Evolutionary conservation across 2,888 invertebrate species (phyloP), one percentile per base, ranked within the genome.

Genomic region (Conus canariensis): DNA sequence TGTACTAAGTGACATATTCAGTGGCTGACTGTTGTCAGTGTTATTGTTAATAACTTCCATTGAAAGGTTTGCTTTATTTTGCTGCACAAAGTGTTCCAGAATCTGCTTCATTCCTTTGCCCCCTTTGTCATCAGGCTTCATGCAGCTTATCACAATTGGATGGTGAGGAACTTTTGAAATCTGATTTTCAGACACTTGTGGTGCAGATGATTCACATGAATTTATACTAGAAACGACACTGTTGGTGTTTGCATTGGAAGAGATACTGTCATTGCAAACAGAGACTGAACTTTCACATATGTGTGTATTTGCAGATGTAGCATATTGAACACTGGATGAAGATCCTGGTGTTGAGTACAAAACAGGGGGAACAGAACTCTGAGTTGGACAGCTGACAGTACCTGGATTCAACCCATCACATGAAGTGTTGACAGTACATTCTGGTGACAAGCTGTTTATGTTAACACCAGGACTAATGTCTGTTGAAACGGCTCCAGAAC

Each of bases 21-120:
- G 16, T 58, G 56, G 56, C 22, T 58, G 82, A 22, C 22, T 22
- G 19, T 22, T 83, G 58, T 83, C 60, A 59, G 86, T 22, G 19
- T 30, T 30, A 30, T 30, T 30, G 30, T 45, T 64, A n/a, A 7
- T 56, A 59, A 59, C 60, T n/a, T 16, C 64, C 64, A 64, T 10
- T 7, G 86, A 9, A 22, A 9, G 45, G 67, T 45, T 86, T 8
- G 10, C 10, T 58, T 74, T 87, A 59, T 88, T 88, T 67, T 88
- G 88, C 22, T 83, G 83, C 8, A 88, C 10, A 22, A 83, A 88
- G 19, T 88, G 88, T 14, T 88, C 67, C 25, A 88, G 64, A 16
- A 88, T 88, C 83, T 88, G 88, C 58, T 88, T 83, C 82, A 88
- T 83, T 7, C 88, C 88, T n/a, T 88, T 88, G 19, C 88, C 60